phyloP scores from a whole-genome alignment of 1,140 invertebrate genomes.

The Drosophila prosaltans region DNA sequence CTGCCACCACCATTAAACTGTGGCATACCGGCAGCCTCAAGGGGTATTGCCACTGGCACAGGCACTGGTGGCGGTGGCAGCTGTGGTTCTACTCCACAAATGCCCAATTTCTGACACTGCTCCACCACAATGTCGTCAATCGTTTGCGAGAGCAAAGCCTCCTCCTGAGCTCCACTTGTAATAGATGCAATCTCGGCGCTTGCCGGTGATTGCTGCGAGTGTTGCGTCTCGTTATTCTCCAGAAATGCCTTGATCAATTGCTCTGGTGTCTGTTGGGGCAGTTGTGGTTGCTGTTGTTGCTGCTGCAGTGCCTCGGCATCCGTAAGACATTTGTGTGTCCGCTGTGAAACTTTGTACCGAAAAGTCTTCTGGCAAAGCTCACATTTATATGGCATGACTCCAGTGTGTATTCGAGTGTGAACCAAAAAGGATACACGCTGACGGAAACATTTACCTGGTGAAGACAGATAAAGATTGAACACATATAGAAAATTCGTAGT shows the following conservation, averaged over 20 bases:
- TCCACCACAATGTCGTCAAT: slow-evolving; percentile 83
- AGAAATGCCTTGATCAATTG: slow-evolving; percentile 74
- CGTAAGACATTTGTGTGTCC: slow-evolving; percentile 89
- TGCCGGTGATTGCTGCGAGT: slow-evolving; percentile 45
- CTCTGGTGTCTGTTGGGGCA: slow-evolving; percentile 55
- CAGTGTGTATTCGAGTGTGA: slow-evolving; percentile 91
- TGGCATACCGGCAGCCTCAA: slow-evolving; percentile 39
- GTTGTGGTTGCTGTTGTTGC: neutral
- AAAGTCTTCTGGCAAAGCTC: slow-evolving; percentile 91
- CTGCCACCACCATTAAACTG: slow-evolving; percentile 64
- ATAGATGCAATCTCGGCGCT: slow-evolving; percentile 55
- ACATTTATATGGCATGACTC: slow-evolving; percentile 88
- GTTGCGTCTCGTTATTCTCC: slow-evolving; percentile 39
- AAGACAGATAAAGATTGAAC: slow-evolving; percentile 41
- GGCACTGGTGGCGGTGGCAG: slow-evolving; percentile 22
- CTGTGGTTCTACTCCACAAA: slow-evolving; percentile 52
- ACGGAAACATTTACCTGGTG: slow-evolving; percentile 92
- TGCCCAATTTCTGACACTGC: slow-evolving; percentile 82
- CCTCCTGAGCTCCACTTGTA: slow-evolving; percentile 41
- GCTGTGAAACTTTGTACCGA: slow-evolving; percentile 92
- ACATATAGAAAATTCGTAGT: neutral
- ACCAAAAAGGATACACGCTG: slow-evolving; percentile 94
- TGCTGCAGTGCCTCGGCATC: slow-evolving; percentile 22
- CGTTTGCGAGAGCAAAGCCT: slow-evolving; percentile 68
- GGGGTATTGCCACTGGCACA: slow-evolving; percentile 34